These are phyloP conservation scores for Heterodera schachtii DNA, from an alignment of 1,140 invertebrate genomes.

Conservation along the genomic window DNA sequence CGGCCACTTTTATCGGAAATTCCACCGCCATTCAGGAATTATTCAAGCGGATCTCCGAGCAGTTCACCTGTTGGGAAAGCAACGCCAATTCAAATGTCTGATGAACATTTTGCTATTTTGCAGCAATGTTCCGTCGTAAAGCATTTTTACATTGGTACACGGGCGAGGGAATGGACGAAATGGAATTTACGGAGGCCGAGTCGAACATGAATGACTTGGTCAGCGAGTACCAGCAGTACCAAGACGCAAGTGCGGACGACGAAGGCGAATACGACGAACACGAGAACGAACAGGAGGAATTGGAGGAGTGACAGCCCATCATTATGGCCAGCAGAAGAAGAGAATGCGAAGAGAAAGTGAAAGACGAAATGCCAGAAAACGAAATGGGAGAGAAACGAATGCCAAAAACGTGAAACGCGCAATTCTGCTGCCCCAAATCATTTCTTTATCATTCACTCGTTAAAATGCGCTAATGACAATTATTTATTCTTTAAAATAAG, in stretches of 20 bases:
- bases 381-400: no score
- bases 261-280: slow-evolving; percentile 32
- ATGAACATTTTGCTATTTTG: slow-evolving; percentile 69
- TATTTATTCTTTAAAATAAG: no score
- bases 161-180: slow-evolving; percentile 72
- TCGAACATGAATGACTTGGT: slow-evolving; percentile 83
- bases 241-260: slow-evolving; percentile 44
- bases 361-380: no score
- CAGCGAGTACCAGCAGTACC: slow-evolving; percentile 87
- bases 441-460: not conserved
- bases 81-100: slow-evolving; percentile 71
- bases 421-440: no score
- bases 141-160: slow-evolving; percentile 79
- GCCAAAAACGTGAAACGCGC: no score
- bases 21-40: slow-evolving; percentile 77
- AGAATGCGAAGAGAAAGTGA: no score
- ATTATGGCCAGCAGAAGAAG: no score
- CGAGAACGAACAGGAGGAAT: not conserved
- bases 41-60: slow-evolving; percentile 77
- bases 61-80: slow-evolving; percentile 73
- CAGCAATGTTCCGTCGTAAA: slow-evolving; percentile 79
- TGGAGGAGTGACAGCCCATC: not conserved
- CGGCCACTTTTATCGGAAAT: slow-evolving; percentile 69
- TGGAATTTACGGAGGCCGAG: slow-evolving; percentile 76
- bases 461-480: no score